These are phyloP conservation scores for Microhierax caerulescens DNA, from an alignment of 2,797 vertebrate species.

Conservation along the genomic window DNA sequence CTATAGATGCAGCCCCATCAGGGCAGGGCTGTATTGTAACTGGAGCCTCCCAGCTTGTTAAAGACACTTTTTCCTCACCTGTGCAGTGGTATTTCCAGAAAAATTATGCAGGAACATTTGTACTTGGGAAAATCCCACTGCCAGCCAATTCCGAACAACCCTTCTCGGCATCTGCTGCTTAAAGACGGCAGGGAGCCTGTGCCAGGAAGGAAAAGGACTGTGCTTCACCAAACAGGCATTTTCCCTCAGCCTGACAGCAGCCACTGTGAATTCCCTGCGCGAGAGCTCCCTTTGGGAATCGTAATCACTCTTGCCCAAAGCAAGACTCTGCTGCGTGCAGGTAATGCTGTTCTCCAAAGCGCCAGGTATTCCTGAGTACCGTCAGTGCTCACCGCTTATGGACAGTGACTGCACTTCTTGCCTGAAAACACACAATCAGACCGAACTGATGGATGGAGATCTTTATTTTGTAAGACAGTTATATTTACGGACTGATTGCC, in stretches of 20 bases:
- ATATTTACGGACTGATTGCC: accelerated
- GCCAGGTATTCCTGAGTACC: neutral
- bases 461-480: neutral
- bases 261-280: accelerated
- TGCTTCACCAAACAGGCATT: accelerated
- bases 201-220: neutral
- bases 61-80: neutral
- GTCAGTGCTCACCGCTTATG: accelerated
- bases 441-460: neutral
- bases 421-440: neutral
- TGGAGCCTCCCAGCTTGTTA: accelerated
- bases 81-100: neutral
- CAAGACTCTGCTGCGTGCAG: neutral
- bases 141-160: neutral
- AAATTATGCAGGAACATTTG: accelerated
- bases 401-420: neutral
- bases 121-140: neutral
- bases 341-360: accelerated
- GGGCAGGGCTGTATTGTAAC: neutral
- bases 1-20: neutral
- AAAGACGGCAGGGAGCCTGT: neutral
- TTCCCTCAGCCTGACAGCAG: accelerated
- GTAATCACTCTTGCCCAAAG: accelerated
- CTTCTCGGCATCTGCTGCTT: neutral
- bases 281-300: neutral